Evolutionary conservation across 2,797 vertebrate genomes (phyloP).

Genomic region (Rhinoraja longicauda): DNA sequence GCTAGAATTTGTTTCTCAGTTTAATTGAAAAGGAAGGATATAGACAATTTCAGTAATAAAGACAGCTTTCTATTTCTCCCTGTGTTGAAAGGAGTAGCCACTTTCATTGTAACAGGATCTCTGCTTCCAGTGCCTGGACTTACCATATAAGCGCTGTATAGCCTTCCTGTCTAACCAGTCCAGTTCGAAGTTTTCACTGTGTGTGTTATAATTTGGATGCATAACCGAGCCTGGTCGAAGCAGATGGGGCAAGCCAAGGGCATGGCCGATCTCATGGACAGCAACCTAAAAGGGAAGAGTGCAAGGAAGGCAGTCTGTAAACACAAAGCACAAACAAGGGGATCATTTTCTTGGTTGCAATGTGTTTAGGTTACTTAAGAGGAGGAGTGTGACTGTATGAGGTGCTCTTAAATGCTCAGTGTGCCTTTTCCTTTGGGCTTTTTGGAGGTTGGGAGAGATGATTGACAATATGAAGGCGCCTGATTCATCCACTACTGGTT

Average conservation of each 20-base stretch:
- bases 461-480: background rate
- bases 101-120: background rate
- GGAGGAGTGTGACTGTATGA: background rate
- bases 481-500: background rate
- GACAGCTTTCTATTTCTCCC: background rate
- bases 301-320: background rate
- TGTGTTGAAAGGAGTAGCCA: background rate
- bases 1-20: background rate
- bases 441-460: background rate
- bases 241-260: conserved; percentile 45
- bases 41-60: background rate
- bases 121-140: background rate
- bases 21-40: background rate
- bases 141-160: conserved; percentile 46
- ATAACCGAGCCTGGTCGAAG: conserved; percentile 44
- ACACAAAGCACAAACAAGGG: background rate
- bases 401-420: background rate
- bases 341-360: background rate
- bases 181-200: conserved; percentile 43
- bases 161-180: conserved; percentile 45
- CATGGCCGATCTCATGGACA: conserved; percentile 47
- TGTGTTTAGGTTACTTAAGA: background rate
- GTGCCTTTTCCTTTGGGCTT: background rate
- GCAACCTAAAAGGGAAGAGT: conserved; percentile 42
- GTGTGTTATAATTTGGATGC: conserved; percentile 46